Conservation (phyloP, 1,140 invertebrate species). For the Hycleus cichorii region DNA sequence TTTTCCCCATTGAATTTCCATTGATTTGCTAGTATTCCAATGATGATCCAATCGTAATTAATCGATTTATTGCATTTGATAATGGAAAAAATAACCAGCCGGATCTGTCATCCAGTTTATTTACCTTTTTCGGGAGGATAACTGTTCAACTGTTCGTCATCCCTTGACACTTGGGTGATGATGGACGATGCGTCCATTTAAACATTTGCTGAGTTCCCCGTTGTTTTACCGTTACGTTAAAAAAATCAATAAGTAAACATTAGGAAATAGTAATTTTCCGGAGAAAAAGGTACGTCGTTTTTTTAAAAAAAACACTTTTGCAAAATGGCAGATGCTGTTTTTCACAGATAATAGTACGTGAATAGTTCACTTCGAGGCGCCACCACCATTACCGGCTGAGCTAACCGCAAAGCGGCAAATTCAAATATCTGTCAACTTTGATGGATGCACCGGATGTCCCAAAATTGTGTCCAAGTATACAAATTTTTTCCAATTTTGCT, state of each 20-base stretch:
- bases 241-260: conserved; percentile 2
- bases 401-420: conserved; percentile 6
- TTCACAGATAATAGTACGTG: background rate
- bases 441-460: no score
- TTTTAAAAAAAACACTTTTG: conserved; percentile 29
- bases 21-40: background rate
- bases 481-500: no score
- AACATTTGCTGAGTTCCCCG: conserved; percentile 54
- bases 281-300: conserved; percentile 18
- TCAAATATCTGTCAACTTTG: background rate
- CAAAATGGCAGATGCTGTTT: conserved; percentile 38
- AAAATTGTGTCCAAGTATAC: no score
- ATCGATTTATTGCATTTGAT: background rate
- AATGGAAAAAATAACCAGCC: background rate
- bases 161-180: conserved; percentile 93
- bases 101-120: conserved; percentile 38
- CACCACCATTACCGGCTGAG: background rate
- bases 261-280: conserved; percentile 1
- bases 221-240: conserved; percentile 24
- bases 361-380: no score
- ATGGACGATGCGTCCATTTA: conserved; percentile 98
- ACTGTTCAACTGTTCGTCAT: conserved; percentile 91
- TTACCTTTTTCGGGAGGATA: conserved; percentile 88
- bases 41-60: background rate
- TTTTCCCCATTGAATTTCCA: background rate